Evolutionary conservation across 2,888 invertebrate species (phyloP).

Genomic region (Nomada fucata): DNA sequence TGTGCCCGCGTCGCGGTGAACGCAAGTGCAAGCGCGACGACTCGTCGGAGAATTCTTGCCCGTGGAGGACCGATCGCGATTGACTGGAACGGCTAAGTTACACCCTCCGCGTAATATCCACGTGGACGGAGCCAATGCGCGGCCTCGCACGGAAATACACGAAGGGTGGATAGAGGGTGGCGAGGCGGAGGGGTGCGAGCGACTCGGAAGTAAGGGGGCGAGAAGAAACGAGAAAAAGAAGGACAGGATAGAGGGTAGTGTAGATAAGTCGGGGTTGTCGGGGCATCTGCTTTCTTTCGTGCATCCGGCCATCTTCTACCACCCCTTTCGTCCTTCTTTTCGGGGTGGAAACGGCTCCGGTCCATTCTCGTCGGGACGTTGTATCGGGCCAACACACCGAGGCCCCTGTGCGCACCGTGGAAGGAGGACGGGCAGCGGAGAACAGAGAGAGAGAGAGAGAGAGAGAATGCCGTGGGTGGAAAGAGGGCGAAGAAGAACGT

Average conservation of each 20-base stretch:
- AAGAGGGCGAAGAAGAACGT: conserved; percentile 65
- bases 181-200: neutral
- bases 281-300: conserved; percentile 68
- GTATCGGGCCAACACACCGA: conserved; percentile 63
- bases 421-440: conserved; percentile 10
- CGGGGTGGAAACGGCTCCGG: conserved; percentile 66
- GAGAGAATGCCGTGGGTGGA: conserved; percentile 18
- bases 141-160: conserved; percentile 47
- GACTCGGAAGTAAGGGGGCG: conserved; percentile 34
- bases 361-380: conserved; percentile 68
- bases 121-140: neutral
- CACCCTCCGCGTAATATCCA: neutral
- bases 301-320: conserved; percentile 76
- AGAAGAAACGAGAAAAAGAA: conserved; percentile 51
- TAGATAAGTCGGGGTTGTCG: conserved; percentile 73
- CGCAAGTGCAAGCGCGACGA: neutral
- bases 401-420: conserved; percentile 15
- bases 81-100: neutral
- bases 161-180: neutral
- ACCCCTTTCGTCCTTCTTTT: conserved; percentile 73
- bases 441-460: neutral
- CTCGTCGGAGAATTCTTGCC: neutral
- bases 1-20: neutral
- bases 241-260: conserved; percentile 56
- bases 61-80: neutral